Evolutionary conservation across 1,140 invertebrate genomes (phyloP).

Genomic region (Drosophila nebulosa): DNA sequence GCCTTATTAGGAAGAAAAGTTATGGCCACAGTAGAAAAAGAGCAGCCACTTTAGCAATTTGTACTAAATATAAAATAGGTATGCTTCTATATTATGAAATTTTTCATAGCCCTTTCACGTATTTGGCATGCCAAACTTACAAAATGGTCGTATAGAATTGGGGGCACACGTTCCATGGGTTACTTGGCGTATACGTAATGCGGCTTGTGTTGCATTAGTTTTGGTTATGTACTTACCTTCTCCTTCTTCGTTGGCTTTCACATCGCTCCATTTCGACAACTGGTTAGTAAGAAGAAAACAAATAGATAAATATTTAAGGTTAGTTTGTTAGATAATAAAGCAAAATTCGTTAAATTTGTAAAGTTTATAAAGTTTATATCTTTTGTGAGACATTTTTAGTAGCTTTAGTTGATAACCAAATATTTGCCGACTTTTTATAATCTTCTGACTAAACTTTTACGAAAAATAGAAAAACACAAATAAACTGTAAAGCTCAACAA

Average conservation of each 20-base stretch:
- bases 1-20: background rate
- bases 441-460: no score
- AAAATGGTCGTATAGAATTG: background rate
- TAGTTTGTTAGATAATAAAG: constrained; percentile 21
- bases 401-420: no score
- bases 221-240: constrained; percentile 57
- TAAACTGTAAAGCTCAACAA: no score
- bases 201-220: background rate
- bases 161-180: background rate
- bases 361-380: no score
- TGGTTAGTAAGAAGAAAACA: constrained; percentile 31
- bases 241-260: constrained; percentile 75
- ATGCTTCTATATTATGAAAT: no score
- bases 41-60: background rate
- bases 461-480: no score
- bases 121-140: background rate
- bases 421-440: no score
- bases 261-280: constrained; percentile 81
- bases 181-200: constrained; percentile 37
- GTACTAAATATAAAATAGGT: no score
- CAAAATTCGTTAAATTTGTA: background rate
- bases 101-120: background rate
- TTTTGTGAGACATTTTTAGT: no score
- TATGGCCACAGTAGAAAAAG: background rate
- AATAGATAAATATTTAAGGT: constrained; percentile 26